These are phyloP conservation scores for Colossoma macropomum DNA, from an alignment of 2,113 vertebrate genomes.

Conservation along the genomic window DNA sequence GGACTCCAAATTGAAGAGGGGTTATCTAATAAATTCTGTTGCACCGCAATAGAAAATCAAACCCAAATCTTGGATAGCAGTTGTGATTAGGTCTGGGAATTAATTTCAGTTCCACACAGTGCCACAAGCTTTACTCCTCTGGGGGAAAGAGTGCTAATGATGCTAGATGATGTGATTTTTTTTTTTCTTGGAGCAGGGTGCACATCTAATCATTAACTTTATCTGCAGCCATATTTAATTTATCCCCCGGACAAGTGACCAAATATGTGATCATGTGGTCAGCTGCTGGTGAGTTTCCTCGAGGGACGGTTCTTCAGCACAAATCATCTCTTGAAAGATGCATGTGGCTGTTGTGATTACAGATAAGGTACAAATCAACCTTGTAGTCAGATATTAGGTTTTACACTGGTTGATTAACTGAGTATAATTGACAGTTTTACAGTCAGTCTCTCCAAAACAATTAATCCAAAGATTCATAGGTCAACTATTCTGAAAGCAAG, in stretches of 20 bases:
- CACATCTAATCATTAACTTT: slow-evolving; percentile 57
- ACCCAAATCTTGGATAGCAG: slow-evolving; percentile 27
- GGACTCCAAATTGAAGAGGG: slow-evolving; percentile 33
- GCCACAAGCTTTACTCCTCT: slow-evolving; percentile 40
- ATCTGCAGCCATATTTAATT: slow-evolving; percentile 54
- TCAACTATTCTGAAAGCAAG: background rate
- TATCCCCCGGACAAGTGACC: slow-evolving; percentile 58
- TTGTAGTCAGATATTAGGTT: background rate
- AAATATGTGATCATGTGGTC: slow-evolving; percentile 38
- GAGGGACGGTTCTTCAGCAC: slow-evolving; percentile 29
- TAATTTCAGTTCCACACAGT: slow-evolving; percentile 53
- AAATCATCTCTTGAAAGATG: slow-evolving; percentile 18
- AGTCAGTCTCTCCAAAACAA: background rate
- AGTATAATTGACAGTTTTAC: background rate
- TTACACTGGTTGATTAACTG: slow-evolving; percentile 19
- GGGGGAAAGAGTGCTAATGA: slow-evolving; percentile 54
- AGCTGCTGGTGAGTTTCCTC: slow-evolving; percentile 19
- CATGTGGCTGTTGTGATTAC: slow-evolving; percentile 21
- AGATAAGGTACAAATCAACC: slow-evolving; percentile 26
- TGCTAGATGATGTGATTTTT: slow-evolving; percentile 56
- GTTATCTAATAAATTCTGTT: slow-evolving; percentile 48
- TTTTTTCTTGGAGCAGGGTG: slow-evolving; percentile 53
- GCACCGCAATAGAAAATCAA: slow-evolving; percentile 49
- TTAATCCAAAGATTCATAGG: background rate
- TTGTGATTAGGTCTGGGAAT: slow-evolving; percentile 58